These are phyloP conservation scores for Halocaridina rubra DNA, from an alignment of 2,888 invertebrate species.

Conservation along the genomic window DNA sequence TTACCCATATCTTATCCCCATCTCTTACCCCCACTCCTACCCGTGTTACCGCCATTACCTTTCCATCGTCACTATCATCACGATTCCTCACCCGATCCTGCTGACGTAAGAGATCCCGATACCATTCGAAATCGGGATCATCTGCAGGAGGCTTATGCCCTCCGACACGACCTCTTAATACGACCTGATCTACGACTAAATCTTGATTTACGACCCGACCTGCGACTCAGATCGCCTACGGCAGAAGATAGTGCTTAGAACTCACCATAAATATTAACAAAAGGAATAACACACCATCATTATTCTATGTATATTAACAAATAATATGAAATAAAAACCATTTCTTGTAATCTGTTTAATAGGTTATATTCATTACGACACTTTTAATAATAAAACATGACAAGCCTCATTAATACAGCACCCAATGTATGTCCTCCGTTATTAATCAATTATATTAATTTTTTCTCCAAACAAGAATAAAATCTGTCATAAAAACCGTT, in stretches of 20 bases:
- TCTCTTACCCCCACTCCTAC: constrained; percentile 54
- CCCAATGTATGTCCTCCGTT: background rate
- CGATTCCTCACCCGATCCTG: constrained; percentile 36
- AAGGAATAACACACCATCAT: background rate
- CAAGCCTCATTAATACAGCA: too few species aligned
- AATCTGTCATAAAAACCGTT: too few species aligned
- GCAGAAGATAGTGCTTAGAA: constrained; percentile 48
- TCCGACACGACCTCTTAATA: constrained; percentile 45
- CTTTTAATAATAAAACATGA: too few species aligned
- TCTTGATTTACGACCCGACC: constrained; percentile 53
- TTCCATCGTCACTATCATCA: constrained; percentile 46
- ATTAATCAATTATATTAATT: too few species aligned
- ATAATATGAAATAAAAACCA: background rate
- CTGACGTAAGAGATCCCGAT: constrained; percentile 20
- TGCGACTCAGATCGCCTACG: constrained; percentile 48
- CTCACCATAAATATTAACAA: background rate
- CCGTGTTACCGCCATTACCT: constrained; percentile 50
- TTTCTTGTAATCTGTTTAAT: too few species aligned
- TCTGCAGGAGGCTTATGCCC: constrained; percentile 20
- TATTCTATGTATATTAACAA: background rate
- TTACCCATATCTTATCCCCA: constrained; percentile 56
- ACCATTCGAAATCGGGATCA: constrained; percentile 16
- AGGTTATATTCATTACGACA: too few species aligned
- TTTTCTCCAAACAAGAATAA: too few species aligned
- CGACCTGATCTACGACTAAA: constrained; percentile 51